A percentile compares a stretch with the other conserved stretches of the same genome.
phyloP scores from a whole-genome alignment of 2,113 vertebrate species.

The Hippolais icterina region DNA sequence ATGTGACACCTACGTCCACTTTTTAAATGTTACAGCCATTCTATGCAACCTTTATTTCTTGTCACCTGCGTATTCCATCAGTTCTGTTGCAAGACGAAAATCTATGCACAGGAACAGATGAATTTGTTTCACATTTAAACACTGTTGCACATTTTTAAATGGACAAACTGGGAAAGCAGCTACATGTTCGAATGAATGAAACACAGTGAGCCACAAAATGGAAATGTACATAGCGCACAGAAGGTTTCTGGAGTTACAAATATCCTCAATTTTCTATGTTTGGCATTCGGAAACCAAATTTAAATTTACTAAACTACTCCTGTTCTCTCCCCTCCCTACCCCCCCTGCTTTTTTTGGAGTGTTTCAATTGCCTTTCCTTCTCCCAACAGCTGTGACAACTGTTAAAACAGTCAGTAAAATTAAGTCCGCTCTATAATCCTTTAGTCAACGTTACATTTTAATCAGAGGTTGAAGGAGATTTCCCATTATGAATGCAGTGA shows the following conservation, averaged over 20 bases:
- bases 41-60: not conserved
- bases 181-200: slow-evolving; percentile 7
- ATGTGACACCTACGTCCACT: not conserved
- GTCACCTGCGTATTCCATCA: not conserved
- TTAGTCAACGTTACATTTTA: slow-evolving; percentile 85
- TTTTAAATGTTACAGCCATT: not conserved
- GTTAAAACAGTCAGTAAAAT: slow-evolving; percentile 88
- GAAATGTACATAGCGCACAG: not conserved
- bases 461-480: slow-evolving; percentile 81
- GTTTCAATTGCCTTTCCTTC: slow-evolving; percentile 79
- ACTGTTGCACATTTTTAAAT: not conserved
- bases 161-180: not conserved
- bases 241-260: slow-evolving; percentile 23
- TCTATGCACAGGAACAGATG: rapidly evolving
- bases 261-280: slow-evolving; percentile 32
- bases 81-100: not conserved
- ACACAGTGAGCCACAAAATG: slow-evolving; percentile 33
- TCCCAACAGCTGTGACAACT: slow-evolving; percentile 86
- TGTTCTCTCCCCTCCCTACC: not conserved
- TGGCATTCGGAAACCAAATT: slow-evolving; percentile 42
- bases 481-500: slow-evolving; percentile 65
- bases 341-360: slow-evolving; percentile 57
- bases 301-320: slow-evolving; percentile 60
- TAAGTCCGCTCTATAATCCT: slow-evolving; percentile 83
- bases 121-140: not conserved